Base-by-base conservation (phyloP, 2,797 vertebrate genomes). In the Selene dorsalis region DNA sequence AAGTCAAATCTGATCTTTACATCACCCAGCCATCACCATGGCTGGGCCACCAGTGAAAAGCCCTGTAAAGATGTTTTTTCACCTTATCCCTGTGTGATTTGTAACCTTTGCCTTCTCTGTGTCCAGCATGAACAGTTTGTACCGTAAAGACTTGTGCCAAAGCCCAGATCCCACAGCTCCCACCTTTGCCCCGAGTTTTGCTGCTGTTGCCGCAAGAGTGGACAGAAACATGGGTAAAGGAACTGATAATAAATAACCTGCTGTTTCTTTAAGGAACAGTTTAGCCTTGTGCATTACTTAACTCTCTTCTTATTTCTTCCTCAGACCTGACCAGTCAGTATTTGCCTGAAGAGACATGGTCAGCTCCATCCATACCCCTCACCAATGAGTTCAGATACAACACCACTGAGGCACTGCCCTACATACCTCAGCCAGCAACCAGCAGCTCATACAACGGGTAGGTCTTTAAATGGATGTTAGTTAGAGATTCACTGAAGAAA, bases 321-420 rank as follows among this genome's bases (percentile, higher is more conserved):
- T 24, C 84, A 94, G 95, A 94, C 9, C 55, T 89, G 63, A 62
- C 88, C 80, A 93, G 95, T 88, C 93, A 96, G 57, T 97, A 96
- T 84, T 73, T 95, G 28, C 75, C 95, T 0, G 96, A 96, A 77
- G 96, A 97, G 74, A 92, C 95, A 12, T 99, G 97, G 96, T 92
- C 97, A 0, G 85, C 95, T 14, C 96, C 95, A 35, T 96, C 97
- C 0, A 87, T 96, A 73, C 97, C 97, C 10, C 80, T 98, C 88
- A 95, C 96, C 59, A 97, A 95, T 73, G 94, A 95, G 87, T 95
- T 99, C 84, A 95, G 94, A 91, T 98, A 98, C 89, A 95, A 95
- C 83, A 90, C 96, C 88, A 93, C 95, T 12, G 97, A 93, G 82
- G 90, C 95, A 2, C 80, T 94, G 69, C 93, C 96, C 0, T 95